phyloP scores from a whole-genome alignment of 1,140 invertebrate genomes.

The Cydia amplana region DNA sequence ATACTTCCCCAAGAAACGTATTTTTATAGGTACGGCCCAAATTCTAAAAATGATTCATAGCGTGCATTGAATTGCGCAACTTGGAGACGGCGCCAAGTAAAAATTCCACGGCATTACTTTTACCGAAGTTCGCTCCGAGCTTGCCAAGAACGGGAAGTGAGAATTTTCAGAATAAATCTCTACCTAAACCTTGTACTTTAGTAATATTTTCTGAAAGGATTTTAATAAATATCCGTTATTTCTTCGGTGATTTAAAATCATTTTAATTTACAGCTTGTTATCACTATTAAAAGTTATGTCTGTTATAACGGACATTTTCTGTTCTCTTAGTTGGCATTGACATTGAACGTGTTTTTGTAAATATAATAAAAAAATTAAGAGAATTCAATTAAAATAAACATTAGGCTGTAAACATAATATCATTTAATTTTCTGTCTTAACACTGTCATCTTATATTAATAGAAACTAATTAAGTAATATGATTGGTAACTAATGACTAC shows the following conservation, averaged over 20 bases:
- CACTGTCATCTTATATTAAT: no score
- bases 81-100: constrained; percentile 37
- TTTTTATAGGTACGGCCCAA: not conserved
- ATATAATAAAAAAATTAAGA: not conserved
- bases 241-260: not conserved
- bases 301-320: not conserved
- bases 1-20: not conserved
- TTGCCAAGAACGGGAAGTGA: constrained; percentile 21
- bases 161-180: constrained; percentile 26
- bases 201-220: not conserved
- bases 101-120: constrained; percentile 19
- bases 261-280: not conserved
- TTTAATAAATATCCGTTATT: constrained; percentile 1
- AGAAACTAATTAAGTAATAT: no score
- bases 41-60: constrained; percentile 16
- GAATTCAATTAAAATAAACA: not conserved
- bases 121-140: constrained; percentile 4
- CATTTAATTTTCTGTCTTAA: not conserved
- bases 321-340: not conserved
- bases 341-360: not conserved
- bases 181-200: not conserved
- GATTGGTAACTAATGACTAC: not conserved
- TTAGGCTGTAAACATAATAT: not conserved
- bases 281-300: not conserved
- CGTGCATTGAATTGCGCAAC: constrained; percentile 39